Percentiles rank a stretch among this genome's conserved stretches.
phyloP scores from a whole-genome alignment of 37 sponge, comb jelly and placozoan genomes.

The Hormiphora californensis region DNA sequence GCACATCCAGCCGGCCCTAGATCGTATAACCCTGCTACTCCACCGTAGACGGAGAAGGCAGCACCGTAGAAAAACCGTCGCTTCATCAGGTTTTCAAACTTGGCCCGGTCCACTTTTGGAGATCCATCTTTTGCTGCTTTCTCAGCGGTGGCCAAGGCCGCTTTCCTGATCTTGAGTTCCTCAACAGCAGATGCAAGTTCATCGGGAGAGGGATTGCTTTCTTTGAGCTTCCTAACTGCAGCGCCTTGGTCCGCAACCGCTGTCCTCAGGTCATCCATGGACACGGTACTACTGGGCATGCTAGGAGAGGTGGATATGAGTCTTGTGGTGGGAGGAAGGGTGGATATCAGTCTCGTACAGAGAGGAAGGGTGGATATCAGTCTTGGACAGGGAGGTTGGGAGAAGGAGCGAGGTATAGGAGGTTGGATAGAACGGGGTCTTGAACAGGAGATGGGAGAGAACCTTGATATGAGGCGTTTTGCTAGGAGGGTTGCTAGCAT shows the following conservation, averaged over 20 bases:
- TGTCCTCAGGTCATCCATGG: constrained; percentile 26
- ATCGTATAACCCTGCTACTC: constrained; percentile 91
- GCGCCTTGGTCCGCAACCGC: constrained; percentile 28
- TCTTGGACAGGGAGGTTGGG: too few species aligned
- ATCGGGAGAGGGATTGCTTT: background rate
- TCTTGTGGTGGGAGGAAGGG: too few species aligned
- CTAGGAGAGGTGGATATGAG: too few species aligned
- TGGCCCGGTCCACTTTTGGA: constrained; percentile 67
- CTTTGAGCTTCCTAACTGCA: constrained; percentile 23
- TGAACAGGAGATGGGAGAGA: too few species aligned
- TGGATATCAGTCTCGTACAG: too few species aligned
- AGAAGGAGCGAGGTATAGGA: too few species aligned
- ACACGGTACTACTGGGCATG: too few species aligned
- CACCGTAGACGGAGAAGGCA: constrained; percentile 88
- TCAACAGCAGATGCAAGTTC: constrained; percentile 18
- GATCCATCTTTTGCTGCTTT: constrained; percentile 17
- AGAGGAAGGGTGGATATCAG: too few species aligned
- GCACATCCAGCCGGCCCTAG: constrained; percentile 95
- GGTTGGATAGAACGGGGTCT: too few species aligned
- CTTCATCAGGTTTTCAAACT: constrained; percentile 79
- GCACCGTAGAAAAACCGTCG: constrained; percentile 80
- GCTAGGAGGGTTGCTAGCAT: too few species aligned
- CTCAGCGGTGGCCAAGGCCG: constrained; percentile 10
- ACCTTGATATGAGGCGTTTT: too few species aligned
- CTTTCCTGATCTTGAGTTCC: constrained; percentile 33